Evolutionary conservation across 2,888 invertebrate species (phyloP).

Genomic region (Leuctra nigra): DNA sequence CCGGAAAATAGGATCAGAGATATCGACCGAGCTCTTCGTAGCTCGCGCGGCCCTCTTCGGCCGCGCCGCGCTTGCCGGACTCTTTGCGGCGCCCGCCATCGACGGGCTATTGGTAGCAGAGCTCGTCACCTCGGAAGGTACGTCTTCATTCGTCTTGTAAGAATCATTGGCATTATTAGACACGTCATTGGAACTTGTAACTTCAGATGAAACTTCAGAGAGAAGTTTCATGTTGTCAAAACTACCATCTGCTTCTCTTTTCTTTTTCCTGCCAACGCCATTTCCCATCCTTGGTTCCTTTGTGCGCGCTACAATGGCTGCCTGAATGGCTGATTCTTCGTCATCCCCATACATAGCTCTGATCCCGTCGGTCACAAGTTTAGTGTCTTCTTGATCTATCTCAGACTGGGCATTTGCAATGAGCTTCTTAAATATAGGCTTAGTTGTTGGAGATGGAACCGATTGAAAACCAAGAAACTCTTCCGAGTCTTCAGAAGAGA

Average conservation of each 20-base stretch:
- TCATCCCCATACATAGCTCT: neutral
- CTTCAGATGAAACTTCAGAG: constrained; percentile 17
- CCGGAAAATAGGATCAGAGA: constrained; percentile 29
- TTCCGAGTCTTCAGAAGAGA: constrained; percentile 3
- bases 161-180: constrained; percentile 3
- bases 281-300: neutral
- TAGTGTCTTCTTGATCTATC: constrained; percentile 1
- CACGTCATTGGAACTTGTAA: constrained; percentile 10
- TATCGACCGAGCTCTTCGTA: constrained; percentile 23
- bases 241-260: constrained; percentile 6
- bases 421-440: neutral
- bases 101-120: constrained; percentile 5
- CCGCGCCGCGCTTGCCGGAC: neutral
- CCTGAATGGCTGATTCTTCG: neutral
- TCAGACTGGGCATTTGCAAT: neutral
- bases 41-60: neutral
- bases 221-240: constrained; percentile 15
- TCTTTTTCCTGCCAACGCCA: neutral
- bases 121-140: constrained; percentile 5
- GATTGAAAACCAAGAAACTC: constrained; percentile 1
- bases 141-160: constrained; percentile 2
- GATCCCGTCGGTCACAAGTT: neutral
- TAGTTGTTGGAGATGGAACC: neutral
- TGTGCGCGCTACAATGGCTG: neutral
- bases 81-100: neutral